Conservation (phyloP, 2,113 vertebrate genomes). For the Megalops atlanticus region DNA sequence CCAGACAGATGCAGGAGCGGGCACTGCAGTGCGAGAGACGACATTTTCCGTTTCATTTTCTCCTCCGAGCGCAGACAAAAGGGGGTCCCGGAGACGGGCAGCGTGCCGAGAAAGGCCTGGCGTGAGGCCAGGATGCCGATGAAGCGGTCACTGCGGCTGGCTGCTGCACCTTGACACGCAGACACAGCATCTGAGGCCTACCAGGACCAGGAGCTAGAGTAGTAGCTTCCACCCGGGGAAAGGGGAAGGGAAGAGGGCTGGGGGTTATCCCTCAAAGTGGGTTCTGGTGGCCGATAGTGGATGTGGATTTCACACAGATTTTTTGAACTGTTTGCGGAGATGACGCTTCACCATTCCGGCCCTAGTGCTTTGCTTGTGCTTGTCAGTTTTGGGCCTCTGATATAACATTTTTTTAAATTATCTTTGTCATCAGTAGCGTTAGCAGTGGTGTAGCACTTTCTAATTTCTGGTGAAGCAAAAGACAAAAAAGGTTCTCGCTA, state of each 20-base stretch:
- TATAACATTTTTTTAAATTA: no score
- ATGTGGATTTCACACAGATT: slow-evolving; percentile 24
- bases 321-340: slow-evolving; percentile 6
- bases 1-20: slow-evolving; percentile 40
- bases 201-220: neutral
- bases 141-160: slow-evolving; percentile 54
- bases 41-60: slow-evolving; percentile 35
- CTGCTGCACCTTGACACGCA: slow-evolving; percentile 29
- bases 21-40: slow-evolving; percentile 35
- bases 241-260: neutral
- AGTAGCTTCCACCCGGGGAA: neutral
- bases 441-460: neutral
- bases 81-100: slow-evolving; percentile 43
- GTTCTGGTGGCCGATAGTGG: neutral
- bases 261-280: neutral
- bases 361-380: neutral
- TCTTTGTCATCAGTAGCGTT: no score
- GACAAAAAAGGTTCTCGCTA: neutral
- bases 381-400: neutral
- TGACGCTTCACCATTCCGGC: neutral
- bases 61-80: slow-evolving; percentile 41
- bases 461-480: neutral
- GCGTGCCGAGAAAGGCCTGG: slow-evolving; percentile 52
- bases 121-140: slow-evolving; percentile 53
- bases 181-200: neutral